Conservation (phyloP, 2,113 vertebrate species). For the Grammomys dolichurus region DNA sequence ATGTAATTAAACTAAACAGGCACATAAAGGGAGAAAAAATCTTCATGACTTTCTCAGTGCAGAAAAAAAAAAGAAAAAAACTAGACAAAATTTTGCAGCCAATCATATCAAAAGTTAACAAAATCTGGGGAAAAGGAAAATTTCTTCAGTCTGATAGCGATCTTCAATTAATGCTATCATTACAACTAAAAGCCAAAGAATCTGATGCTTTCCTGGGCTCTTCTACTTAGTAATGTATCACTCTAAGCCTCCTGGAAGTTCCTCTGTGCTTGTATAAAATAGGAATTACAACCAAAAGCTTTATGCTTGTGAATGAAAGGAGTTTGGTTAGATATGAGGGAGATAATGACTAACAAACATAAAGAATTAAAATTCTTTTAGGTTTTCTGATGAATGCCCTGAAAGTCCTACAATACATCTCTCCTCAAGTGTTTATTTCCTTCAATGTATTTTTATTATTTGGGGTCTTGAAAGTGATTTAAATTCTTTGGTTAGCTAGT, state of each 20-base stretch:
- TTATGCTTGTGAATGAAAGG: background rate
- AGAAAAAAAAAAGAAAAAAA: slow-evolving; percentile 44
- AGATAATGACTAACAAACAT: background rate
- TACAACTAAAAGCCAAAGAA: background rate
- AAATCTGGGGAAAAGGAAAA: background rate
- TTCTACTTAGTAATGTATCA: background rate
- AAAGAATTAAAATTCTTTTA: slow-evolving; percentile 50
- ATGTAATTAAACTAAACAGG: background rate
- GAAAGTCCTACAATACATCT: background rate
- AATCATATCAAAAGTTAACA: slow-evolving; percentile 18
- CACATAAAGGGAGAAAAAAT: background rate
- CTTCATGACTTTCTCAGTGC: background rate
- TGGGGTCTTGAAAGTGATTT: background rate
- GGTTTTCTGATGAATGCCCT: background rate
- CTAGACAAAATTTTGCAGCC: background rate
- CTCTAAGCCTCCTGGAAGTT: background rate
- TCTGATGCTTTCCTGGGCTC: background rate
- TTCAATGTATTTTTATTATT: background rate
- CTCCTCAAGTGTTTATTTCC: background rate
- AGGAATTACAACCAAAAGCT: background rate
- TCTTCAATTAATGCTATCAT: background rate
- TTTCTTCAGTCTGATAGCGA: background rate
- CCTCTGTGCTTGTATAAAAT: background rate
- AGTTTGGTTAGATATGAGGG: background rate
- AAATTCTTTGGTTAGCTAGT: background rate